phyloP scores from a whole-genome alignment of 1,140 invertebrate species.

The Trypoxylus dichotomus region DNA sequence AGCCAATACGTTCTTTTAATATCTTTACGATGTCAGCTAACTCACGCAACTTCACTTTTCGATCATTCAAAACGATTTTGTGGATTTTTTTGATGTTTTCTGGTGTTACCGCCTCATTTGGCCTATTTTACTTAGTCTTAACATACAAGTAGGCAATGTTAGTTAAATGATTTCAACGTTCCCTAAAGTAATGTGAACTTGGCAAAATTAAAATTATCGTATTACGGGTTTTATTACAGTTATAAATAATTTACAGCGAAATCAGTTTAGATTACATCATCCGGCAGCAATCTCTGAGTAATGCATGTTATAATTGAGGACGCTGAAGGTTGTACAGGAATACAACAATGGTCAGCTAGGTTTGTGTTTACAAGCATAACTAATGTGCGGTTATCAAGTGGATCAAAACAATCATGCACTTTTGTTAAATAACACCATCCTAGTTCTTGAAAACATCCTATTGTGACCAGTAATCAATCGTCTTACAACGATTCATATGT shows the following conservation, averaged over 20 bases:
- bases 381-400: conserved; percentile 31
- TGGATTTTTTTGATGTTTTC: too few species aligned
- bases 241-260: neutral
- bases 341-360: conserved; percentile 38
- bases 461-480: neutral
- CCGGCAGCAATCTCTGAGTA: conserved; percentile 23
- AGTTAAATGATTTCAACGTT: too few species aligned
- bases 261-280: conserved; percentile 28
- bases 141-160: too few species aligned
- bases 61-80: too few species aligned
- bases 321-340: conserved; percentile 32
- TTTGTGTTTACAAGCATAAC: conserved; percentile 40
- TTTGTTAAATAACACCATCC: conserved; percentile 11
- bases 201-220: neutral
- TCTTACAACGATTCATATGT: neutral
- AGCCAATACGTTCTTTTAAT: too few species aligned
- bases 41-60: too few species aligned
- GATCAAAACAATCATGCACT: neutral
- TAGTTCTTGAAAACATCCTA: neutral
- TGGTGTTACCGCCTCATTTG: too few species aligned
- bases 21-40: too few species aligned
- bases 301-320: conserved; percentile 27
- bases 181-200: too few species aligned
- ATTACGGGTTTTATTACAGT: neutral
- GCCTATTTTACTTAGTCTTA: too few species aligned